Percentiles rank a stretch among this genome's conserved stretches.
phyloP scores from a whole-genome alignment of 1,140 invertebrate species.

The Oppia nitens region DNA sequence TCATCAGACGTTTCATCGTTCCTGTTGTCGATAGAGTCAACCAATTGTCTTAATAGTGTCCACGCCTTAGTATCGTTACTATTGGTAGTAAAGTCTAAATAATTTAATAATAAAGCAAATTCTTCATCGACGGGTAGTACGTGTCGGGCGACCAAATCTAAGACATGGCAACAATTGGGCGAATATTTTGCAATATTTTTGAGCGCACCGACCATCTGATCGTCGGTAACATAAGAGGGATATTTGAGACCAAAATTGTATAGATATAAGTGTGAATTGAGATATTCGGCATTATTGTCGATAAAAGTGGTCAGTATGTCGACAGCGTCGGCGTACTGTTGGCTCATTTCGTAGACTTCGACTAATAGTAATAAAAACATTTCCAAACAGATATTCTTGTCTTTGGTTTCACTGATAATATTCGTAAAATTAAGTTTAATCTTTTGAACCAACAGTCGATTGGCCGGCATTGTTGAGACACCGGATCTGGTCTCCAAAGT shows the following conservation, averaged over 20 bases:
- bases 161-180: not conserved
- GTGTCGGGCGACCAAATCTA: not conserved
- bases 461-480: not conserved
- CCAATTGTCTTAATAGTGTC: not conserved
- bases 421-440: not conserved
- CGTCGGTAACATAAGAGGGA: not conserved
- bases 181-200: not conserved
- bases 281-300: not conserved
- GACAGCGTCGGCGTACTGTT: not conserved
- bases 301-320: not conserved
- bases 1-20: not conserved
- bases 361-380: not conserved
- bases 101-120: not conserved
- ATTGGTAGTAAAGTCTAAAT: not conserved
- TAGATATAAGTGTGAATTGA: not conserved
- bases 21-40: not conserved
- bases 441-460: not conserved
- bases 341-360: not conserved
- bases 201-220: not conserved
- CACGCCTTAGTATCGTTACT: not conserved
- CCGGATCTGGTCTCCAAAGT: not conserved
- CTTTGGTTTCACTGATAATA: not conserved
- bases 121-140: not conserved
- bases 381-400: not conserved
- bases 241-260: not conserved